Base-by-base conservation (phyloP, 2,797 vertebrate genomes). In the Diglossa cyanea region DNA sequence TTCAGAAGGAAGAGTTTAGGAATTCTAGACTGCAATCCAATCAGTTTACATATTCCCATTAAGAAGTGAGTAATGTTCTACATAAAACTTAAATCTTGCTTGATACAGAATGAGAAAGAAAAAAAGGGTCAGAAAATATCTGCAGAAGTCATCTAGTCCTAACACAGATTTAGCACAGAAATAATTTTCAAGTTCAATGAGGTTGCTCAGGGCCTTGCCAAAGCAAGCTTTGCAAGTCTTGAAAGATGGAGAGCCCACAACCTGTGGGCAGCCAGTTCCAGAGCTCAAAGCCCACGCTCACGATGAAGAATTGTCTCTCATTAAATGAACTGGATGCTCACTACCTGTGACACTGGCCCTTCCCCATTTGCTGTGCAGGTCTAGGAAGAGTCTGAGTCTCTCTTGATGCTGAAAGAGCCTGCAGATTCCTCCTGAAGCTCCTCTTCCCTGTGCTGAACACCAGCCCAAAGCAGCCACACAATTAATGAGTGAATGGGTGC, bases 371-470 rank as follows among this genome's bases (percentile, higher is more conserved):
- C 76, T 47, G 14, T 10, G 17, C 26, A 9, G 1, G 2, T n/a
- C 51, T 63, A 17, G 30, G 33, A 30, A 58, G 48, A 63, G 25
- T 2, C 50, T 40, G 42, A 6, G 12, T 5, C 39, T 51, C 8
- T 50, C 42, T 31, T 50, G 8, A 62, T 16, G 2, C 2, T 48
- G 19, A 68, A 42, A 70, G 44, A 77, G 13, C 21, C 24, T 37
- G 13, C 18, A 60, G 23, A 51, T 33, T 63, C 4, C 70, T 81
- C 28, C 61, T 37, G 18, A 12, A 40, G 13, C 33, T 79, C 42
- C 40, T 63, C 48, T 17, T 51, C n/a, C 20, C 33, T 1, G 0
- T 0, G 9, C 44, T 33, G 7, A 74, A 9, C 35, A n/a, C 5
- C 30, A 19, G 15, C 3, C 10, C 16, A 65, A 7, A 1, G n/a